phyloP scores from a whole-genome alignment of 2,113 vertebrate genomes.

The Furnarius figulus region DNA sequence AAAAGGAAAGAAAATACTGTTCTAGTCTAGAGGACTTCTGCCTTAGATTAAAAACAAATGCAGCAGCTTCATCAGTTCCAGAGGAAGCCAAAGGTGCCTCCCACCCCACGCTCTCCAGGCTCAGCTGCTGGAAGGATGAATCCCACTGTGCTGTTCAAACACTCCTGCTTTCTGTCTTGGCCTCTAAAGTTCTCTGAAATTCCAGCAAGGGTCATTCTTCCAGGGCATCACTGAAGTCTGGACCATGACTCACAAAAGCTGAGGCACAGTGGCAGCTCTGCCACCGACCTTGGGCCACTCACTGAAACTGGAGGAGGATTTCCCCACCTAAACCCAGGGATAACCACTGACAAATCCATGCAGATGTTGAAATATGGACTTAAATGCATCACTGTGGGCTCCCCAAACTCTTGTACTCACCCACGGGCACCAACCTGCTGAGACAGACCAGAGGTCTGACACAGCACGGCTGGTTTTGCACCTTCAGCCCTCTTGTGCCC shows the following conservation, averaged over 20 bases:
- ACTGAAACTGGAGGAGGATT: neutral
- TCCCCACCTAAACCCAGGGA: neutral
- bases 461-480: neutral
- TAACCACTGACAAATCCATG: rapidly evolving
- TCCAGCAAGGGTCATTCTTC: neutral
- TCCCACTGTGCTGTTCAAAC: neutral
- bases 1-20: neutral
- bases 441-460: neutral
- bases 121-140: neutral
- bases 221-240: neutral
- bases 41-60: neutral
- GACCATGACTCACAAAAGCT: neutral
- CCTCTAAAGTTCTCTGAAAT: neutral
- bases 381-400: neutral
- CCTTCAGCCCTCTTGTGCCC: neutral
- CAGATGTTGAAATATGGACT: neutral
- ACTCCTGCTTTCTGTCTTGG: neutral
- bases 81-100: neutral
- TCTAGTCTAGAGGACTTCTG: neutral
- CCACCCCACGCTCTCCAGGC: neutral
- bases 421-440: neutral
- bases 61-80: neutral
- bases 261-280: neutral
- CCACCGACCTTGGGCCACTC: neutral
- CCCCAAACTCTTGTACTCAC: rapidly evolving